Percentiles rank a stretch among this genome's conserved stretches.
Evolutionary conservation across 2,888 invertebrate species (phyloP).

Genomic region (Melinaea menophilus): DNA sequence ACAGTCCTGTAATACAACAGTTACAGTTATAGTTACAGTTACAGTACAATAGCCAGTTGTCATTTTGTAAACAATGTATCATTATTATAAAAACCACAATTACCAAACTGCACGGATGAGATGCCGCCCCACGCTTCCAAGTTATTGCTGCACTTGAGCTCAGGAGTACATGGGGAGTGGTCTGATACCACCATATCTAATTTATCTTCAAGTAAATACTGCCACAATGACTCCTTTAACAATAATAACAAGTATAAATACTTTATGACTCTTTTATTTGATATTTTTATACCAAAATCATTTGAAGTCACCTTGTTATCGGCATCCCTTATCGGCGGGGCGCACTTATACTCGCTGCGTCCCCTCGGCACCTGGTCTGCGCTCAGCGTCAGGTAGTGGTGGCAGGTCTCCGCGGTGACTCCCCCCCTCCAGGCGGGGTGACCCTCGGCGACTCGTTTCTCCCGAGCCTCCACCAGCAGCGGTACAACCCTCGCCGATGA

Average conservation of each 20-base stretch:
- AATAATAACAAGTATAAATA: not conserved
- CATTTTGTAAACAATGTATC: conserved; percentile 1
- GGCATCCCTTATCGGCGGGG: conserved; percentile 82
- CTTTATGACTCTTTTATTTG: not conserved
- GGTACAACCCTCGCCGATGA: conserved; percentile 80
- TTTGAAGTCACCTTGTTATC: conserved; percentile 72
- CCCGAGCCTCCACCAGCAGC: conserved; percentile 74
- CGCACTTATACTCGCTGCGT: conserved; percentile 84
- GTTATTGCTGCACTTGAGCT: conserved; percentile 81
- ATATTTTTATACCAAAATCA: not conserved
- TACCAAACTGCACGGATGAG: conserved; percentile 84
- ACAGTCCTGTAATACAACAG: conserved; percentile 67
- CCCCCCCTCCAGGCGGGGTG: conserved; percentile 72
- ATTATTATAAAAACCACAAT: not conserved
- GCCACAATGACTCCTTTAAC: conserved; percentile 80
- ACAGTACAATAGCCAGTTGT: too few relatives aligned
- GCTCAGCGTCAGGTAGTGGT: conserved; percentile 82
- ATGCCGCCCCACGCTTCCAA: conserved; percentile 86
- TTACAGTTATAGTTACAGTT: too few relatives aligned
- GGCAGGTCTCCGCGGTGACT: conserved; percentile 85
- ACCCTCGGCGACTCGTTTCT: conserved; percentile 63
- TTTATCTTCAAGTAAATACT: conserved; percentile 73
- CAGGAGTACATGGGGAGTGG: conserved; percentile 83
- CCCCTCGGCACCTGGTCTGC: conserved; percentile 81
- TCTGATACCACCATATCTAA: conserved; percentile 83